Percentiles rank a stretch among this genome's conserved stretches.
Evolutionary conservation across 2,888 invertebrate species (phyloP).

Genomic region (Latheticus oryzae): DNA sequence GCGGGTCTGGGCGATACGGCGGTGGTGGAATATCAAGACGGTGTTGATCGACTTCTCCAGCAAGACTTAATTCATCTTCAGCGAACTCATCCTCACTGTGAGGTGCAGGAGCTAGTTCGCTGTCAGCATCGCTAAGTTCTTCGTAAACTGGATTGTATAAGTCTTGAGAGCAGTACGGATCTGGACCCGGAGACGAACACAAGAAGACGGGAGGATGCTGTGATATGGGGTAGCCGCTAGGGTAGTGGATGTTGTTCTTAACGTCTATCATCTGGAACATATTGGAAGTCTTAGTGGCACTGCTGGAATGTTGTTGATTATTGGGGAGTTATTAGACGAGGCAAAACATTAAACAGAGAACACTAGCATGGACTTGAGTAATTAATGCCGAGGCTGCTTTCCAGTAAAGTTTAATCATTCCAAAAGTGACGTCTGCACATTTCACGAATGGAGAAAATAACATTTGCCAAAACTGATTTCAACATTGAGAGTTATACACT

Average conservation of each 20-base stretch:
- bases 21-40: constrained; percentile 64
- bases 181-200: constrained; percentile 76
- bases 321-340: no score
- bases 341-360: no score
- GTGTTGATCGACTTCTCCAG: constrained; percentile 63
- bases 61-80: constrained; percentile 81
- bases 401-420: constrained; percentile 30
- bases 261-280: constrained; percentile 78
- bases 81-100: constrained; percentile 88
- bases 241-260: constrained; percentile 71
- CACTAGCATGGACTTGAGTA: constrained; percentile 4
- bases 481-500: constrained; percentile 18
- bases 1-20: constrained; percentile 58
- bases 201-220: constrained; percentile 76
- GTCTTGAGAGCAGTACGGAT: constrained; percentile 73
- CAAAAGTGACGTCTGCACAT: constrained; percentile 33
- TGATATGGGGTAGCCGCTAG: constrained; percentile 73
- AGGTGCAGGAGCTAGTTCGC: constrained; percentile 69
- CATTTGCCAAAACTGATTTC: constrained; percentile 24
- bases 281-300: neutral
- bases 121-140: constrained; percentile 78
- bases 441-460: constrained; percentile 17
- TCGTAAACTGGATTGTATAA: constrained; percentile 85
- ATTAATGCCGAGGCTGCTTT: constrained; percentile 22
- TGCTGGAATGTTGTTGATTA: no score